Percentiles rank a stretch among this genome's conserved stretches.
These are phyloP conservation scores for Cryptus viduatorius DNA, from an alignment of 2,888 invertebrate species.

Conservation along the genomic window DNA sequence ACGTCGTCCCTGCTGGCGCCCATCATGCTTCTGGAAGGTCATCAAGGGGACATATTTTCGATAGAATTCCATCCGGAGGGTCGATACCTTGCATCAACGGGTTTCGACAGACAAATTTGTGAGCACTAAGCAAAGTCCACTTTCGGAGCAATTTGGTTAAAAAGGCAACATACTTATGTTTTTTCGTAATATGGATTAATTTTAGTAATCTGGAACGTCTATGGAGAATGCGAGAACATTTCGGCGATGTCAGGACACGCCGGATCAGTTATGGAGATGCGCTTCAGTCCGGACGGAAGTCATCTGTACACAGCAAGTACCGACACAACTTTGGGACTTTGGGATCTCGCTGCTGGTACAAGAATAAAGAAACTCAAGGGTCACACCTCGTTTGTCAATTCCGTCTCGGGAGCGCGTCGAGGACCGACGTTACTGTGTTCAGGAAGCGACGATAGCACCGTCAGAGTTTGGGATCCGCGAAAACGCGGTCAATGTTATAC, in stretches of 20 bases:
- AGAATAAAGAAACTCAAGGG: slow-evolving; percentile 96
- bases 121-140: slow-evolving; percentile 82
- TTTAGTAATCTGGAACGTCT: slow-evolving; percentile 96
- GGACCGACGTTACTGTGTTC: slow-evolving; percentile 96
- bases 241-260: slow-evolving; percentile 97
- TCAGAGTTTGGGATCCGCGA: slow-evolving; percentile 97
- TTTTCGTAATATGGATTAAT: not conserved
- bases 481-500: slow-evolving; percentile 92
- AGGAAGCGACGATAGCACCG: slow-evolving; percentile 97
- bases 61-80: slow-evolving; percentile 98
- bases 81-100: slow-evolving; percentile 96
- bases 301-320: slow-evolving; percentile 96
- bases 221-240: slow-evolving; percentile 99
- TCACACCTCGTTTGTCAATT: slow-evolving; percentile 91
- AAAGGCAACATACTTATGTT: not conserved
- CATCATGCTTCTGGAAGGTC: slow-evolving; percentile 98
- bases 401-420: slow-evolving; percentile 91
- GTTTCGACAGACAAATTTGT: slow-evolving; percentile 98
- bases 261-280: slow-evolving; percentile 97
- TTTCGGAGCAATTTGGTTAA: no score
- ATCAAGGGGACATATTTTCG: slow-evolving; percentile 98
- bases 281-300: slow-evolving; percentile 94
- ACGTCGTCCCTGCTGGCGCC: slow-evolving; percentile 96
- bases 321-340: slow-evolving; percentile 97
- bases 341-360: slow-evolving; percentile 96